Conservation (phyloP, 2,888 invertebrate genomes). For the Caenorhabditis wallacei region DNA sequence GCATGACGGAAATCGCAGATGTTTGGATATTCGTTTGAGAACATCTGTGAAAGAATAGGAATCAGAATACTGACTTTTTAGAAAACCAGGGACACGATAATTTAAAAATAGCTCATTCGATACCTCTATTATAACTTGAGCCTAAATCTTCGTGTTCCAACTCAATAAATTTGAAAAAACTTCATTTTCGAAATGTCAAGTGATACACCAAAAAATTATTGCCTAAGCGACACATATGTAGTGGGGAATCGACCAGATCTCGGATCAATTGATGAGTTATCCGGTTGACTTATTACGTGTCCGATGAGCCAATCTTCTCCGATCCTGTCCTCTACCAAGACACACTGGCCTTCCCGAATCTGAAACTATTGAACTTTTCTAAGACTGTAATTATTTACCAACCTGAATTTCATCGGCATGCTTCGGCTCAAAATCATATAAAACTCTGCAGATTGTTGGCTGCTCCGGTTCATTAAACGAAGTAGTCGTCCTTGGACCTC, state of each 20-base stretch:
- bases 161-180: too few species aligned
- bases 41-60: too few species aligned
- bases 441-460: constrained; percentile 66
- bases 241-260: constrained; percentile 74
- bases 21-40: too few species aligned
- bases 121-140: too few species aligned
- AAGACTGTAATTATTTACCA: background rate
- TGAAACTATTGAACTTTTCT: constrained; percentile 8
- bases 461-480: background rate
- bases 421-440: constrained; percentile 73
- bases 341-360: constrained; percentile 73
- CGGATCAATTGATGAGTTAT: constrained; percentile 35
- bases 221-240: constrained; percentile 71
- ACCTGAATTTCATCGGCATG: constrained; percentile 71
- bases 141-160: too few species aligned
- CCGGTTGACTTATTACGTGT: constrained; percentile 62
- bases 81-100: too few species aligned
- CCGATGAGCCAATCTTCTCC: constrained; percentile 75
- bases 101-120: too few species aligned
- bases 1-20: background rate
- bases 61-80: too few species aligned
- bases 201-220: constrained; percentile 10
- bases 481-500: background rate
- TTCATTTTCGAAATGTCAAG: too few species aligned
- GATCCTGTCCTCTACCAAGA: constrained; percentile 72